Conservation (phyloP, 1,140 invertebrate species). For the Adelges cooleyi region DNA sequence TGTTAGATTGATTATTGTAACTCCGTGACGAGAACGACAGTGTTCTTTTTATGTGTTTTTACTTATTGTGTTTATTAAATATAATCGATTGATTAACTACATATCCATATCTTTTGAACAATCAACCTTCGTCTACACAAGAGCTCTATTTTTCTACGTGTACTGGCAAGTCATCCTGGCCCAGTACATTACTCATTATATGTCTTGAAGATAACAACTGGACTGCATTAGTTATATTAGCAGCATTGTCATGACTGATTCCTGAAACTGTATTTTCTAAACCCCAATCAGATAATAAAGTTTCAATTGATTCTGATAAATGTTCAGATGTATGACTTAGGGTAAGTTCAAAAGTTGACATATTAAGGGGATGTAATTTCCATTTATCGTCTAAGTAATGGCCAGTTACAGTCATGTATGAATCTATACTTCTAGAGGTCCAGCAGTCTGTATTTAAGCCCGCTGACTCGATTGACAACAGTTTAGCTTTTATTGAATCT, state of each 20-base stretch:
- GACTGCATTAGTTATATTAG: slow-evolving; percentile 1
- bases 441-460: slow-evolving; percentile 1
- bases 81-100: no score
- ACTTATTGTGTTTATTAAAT: no score
- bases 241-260: not conserved
- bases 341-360: not conserved
- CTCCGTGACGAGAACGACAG: no score
- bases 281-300: not conserved
- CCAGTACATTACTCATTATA: not conserved
- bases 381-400: not conserved
- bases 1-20: no score
- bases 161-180: no score
- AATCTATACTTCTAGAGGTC: slow-evolving; percentile 2
- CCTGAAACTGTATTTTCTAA: not conserved
- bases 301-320: not conserved
- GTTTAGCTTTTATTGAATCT: not conserved
- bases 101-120: no score
- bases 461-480: not conserved
- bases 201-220: not conserved
- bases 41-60: no score
- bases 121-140: no score
- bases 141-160: no score
- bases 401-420: not conserved
- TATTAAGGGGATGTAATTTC: not conserved
- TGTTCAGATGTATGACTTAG: not conserved